Base-by-base conservation (phyloP, 2,113 vertebrate species). In the Eulemur macaco region DNA sequence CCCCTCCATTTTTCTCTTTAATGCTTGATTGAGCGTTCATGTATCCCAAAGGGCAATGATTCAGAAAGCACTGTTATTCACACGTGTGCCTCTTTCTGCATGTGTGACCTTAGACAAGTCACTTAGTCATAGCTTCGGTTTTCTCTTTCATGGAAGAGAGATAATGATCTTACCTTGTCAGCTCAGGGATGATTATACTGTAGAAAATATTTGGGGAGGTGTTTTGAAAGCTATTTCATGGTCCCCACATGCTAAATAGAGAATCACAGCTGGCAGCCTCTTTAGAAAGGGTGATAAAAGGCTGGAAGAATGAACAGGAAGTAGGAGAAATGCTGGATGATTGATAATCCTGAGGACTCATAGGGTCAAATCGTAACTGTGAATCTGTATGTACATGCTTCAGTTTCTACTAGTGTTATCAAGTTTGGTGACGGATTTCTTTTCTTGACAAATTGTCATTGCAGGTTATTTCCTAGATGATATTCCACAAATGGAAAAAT, bases 401-500 rank as follows among this genome's bases (percentile, higher is more conserved):
- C 81, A 52, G 66, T 95, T 66, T 88, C 88, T 34, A 82, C 81
- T 50, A 66, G 73, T 1, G 20, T 96, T 98, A 95, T 95, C 96
- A 96, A 95, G 69, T 92, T 96, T 97, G 89, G 96, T 96, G 97
- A 98, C 95, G 86, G 91, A 98, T 96, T 97, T 88, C 89, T 94
- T 95, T 96, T 85, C 92, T 97, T 96, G 95, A 98, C 89, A 96
- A 97, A 97, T 97, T 96, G 97, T 95, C 89, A 86, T 96, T 88
- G 58, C 86, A 96, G 89, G 91, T 97, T 97, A 97, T 95, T 97
- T 97, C 91, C 92, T 95, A 81, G 92, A 98, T 95, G 95, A 96
- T 97, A 96, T 97, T 97, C 89, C 81, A 87, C 97, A 98, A 96
- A 97, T 97, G 95, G 94, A 97, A 98, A 98, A 97, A 96, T 98